Evolutionary conservation across 2,113 vertebrate genomes (phyloP), one percentile per base, ranked within the genome.

Genomic region (Glaucidium brasilianum): DNA sequence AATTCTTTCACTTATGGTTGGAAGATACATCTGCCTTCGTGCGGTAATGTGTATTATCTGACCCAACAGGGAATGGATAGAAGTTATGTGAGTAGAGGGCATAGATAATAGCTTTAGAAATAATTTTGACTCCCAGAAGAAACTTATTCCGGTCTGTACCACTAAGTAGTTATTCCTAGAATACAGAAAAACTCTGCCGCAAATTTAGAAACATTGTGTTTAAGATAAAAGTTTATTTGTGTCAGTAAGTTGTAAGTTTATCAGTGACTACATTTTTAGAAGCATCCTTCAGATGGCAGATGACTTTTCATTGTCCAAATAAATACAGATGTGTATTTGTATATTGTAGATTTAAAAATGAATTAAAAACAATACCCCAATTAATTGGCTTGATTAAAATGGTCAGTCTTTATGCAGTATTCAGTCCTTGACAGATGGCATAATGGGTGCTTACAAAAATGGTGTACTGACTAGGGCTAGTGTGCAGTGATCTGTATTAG

Each of bases 1-100:
- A 26, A 32, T 89, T 81, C 35, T 75, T 81, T 85, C 9, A 12
- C 0, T 0, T 73, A 12, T 4, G 29, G 0, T 62, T 78, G 45
- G 45, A 69, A 64, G 50, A 45, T 68, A 9, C 0, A 11, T 74
- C 32, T 89, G 9, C 22, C 20, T 64, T 74, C 5, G 5, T 45
- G 22, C 27, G 50, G 5, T 78, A 13, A 56, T 72, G 32, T 67
- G 18, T 49, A 2, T 82, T 79, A 10, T 55, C 82, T 62, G 58
- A 60, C 8, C 30, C 5, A 4, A 5, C 17, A 78, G 37, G 37
- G 30, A 50, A 82, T 39, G 15, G 8, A 6, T 35, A 60, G 62
- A 71, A 78, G 32, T 80, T 55, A 68, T 1, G 1, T 58, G 45
- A 43, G 22, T 59, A 50, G 58, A 78, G 30, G 6, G 30, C 7